A percentile compares a stretch with the other conserved stretches of the same genome.
Evolutionary conservation across 1,140 invertebrate genomes (phyloP).

Genomic region (Pomacea maculata): DNA sequence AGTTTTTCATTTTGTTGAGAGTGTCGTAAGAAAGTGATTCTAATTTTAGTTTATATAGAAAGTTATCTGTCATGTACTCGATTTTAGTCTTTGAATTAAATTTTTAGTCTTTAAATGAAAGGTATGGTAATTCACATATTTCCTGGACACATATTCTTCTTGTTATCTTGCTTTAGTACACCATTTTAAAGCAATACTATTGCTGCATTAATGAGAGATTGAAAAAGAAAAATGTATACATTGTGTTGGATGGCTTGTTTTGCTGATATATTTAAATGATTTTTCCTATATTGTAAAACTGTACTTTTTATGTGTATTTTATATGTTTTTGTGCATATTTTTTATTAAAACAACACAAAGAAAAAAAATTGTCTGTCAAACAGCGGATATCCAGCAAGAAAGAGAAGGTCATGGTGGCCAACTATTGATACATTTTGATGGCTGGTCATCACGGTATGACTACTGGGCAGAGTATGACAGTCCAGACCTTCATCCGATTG

Average conservation of each 20-base stretch:
- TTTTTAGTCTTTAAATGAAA: not conserved
- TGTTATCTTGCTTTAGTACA: too few relatives aligned
- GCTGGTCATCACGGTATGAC: slow-evolving; percentile 41
- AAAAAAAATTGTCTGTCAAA: not conserved
- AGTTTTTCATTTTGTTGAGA: too few relatives aligned
- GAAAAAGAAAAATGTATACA: not conserved
- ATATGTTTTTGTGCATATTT: not conserved
- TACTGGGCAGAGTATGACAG: slow-evolving; percentile 35
- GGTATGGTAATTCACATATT: too few relatives aligned
- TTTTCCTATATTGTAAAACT: not conserved
- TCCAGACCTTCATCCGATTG: slow-evolving; percentile 36
- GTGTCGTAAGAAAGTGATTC: too few relatives aligned
- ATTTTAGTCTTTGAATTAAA: not conserved
- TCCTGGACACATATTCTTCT: too few relatives aligned
- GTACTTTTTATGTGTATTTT: not conserved
- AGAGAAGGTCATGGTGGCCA: slow-evolving; percentile 27
- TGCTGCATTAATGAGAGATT: not conserved
- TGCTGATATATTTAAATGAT: not conserved
- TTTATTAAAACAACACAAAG: not conserved
- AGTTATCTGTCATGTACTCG: too few relatives aligned
- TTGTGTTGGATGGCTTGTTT: too few relatives aligned
- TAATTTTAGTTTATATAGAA: too few relatives aligned
- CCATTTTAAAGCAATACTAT: not conserved
- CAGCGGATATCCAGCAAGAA: slow-evolving; percentile 35
- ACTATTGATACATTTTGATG: slow-evolving; percentile 48